Percentiles rank a stretch among this genome's conserved stretches.
Evolutionary conservation across 1,140 invertebrate species (phyloP).

Genomic region (Penaeus indicus): DNA sequence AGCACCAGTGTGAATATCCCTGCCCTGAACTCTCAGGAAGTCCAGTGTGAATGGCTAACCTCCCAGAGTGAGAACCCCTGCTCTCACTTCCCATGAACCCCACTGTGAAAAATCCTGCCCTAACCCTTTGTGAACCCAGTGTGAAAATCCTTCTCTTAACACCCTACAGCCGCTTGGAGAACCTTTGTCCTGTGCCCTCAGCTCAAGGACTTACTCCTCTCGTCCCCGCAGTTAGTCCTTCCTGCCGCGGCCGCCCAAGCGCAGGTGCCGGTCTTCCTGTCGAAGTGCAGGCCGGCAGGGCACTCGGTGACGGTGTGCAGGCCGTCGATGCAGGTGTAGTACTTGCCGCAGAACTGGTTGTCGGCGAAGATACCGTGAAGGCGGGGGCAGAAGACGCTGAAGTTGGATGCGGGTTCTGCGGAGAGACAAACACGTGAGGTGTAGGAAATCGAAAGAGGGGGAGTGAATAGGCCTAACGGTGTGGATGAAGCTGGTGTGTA

Average conservation of each 20-base stretch:
- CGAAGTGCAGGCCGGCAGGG: conserved; percentile 66
- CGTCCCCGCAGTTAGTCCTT: conserved; percentile 48
- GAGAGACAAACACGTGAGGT: background rate
- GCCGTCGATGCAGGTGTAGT: conserved; percentile 69
- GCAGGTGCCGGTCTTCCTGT: conserved; percentile 63
- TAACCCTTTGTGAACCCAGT: too few relatives aligned
- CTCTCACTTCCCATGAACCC: too few relatives aligned
- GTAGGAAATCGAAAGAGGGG: background rate
- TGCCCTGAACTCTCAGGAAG: too few relatives aligned
- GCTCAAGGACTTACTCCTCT: conserved; percentile 37
- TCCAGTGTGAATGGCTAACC: too few relatives aligned
- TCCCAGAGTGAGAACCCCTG: too few relatives aligned
- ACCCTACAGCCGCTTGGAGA: too few relatives aligned
- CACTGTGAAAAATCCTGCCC: too few relatives aligned
- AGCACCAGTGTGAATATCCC: too few relatives aligned
- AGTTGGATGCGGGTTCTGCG: conserved; percentile 56
- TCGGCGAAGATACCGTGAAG: conserved; percentile 67
- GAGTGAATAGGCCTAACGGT: background rate
- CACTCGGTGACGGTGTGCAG: conserved; percentile 43
- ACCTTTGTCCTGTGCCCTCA: too few relatives aligned
- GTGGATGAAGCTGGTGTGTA: too few relatives aligned
- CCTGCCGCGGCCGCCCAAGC: conserved; percentile 60
- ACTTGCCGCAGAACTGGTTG: conserved; percentile 68
- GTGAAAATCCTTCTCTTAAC: too few relatives aligned
- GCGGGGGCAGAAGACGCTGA: conserved; percentile 56